Evolutionary conservation across 2,113 vertebrate species (phyloP).

Genomic region (Morone chrysops): DNA sequence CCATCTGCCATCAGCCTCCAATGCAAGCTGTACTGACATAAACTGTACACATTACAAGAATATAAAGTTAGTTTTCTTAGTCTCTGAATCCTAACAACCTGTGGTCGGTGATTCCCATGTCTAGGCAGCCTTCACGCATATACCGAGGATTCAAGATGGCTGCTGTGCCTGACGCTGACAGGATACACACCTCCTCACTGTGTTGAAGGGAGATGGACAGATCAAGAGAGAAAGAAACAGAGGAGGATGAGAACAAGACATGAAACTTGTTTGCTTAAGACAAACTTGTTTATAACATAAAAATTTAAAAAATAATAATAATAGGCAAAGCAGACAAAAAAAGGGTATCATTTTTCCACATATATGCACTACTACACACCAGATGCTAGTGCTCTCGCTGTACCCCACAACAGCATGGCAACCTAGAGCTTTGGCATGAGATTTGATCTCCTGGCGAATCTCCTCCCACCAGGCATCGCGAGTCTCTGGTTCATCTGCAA

Average conservation of each 20-base stretch:
- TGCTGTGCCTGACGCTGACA: constrained; percentile 97
- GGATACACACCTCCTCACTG: constrained; percentile 98
- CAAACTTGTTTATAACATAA: neutral
- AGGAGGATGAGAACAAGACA: neutral
- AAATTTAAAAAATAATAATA: neutral
- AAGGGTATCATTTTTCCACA: neutral
- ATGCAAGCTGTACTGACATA: neutral
- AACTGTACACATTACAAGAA: neutral
- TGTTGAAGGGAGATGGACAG: neutral
- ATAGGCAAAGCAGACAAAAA: too few species aligned
- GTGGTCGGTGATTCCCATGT: constrained; percentile 92
- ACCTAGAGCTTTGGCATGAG: constrained; percentile 97
- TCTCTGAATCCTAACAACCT: constrained; percentile 85
- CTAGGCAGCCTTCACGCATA: constrained; percentile 94
- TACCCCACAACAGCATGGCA: constrained; percentile 98
- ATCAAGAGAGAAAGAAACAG: neutral
- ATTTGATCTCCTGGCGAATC: constrained; percentile 99
- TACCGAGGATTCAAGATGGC: constrained; percentile 95
- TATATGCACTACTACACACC: constrained; percentile 81
- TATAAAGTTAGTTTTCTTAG: neutral
- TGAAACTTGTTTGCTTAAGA: neutral
- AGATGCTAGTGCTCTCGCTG: constrained; percentile 99
- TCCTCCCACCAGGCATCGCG: constrained; percentile 99
- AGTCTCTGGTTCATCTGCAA: constrained; percentile 99
- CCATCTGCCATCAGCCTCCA: neutral